Conservation (phyloP, 2,797 vertebrate genomes). For the Eulemur coronatus region DNA sequence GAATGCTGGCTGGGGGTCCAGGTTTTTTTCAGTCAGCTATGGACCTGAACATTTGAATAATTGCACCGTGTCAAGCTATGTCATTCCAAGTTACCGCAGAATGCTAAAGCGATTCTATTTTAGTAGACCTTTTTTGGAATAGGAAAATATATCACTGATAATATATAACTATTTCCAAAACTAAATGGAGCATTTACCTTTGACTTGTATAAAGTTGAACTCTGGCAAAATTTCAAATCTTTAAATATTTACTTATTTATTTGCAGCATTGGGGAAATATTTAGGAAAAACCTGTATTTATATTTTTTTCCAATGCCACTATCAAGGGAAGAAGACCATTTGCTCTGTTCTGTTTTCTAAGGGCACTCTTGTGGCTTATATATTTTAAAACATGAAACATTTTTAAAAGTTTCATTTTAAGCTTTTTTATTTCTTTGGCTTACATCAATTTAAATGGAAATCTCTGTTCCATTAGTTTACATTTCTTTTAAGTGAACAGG, state of each 20-base stretch:
- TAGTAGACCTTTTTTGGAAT: neutral
- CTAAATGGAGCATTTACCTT: neutral
- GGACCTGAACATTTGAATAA: neutral
- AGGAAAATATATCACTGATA: neutral
- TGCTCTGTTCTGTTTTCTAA: neutral
- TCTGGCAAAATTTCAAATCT: neutral
- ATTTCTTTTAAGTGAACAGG: neutral
- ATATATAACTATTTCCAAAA: neutral
- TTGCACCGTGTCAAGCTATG: neutral
- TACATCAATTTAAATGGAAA: constrained; percentile 12
- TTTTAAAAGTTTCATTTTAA: constrained; percentile 35
- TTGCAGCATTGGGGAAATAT: neutral
- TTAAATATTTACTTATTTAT: neutral
- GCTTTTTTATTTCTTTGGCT: constrained; percentile 26
- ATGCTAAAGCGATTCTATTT: neutral
- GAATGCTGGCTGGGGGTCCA: no score
- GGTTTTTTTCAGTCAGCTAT: neutral
- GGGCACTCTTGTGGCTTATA: neutral
- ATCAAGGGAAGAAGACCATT: neutral
- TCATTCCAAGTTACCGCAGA: neutral
- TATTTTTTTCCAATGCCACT: neutral
- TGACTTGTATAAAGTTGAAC: neutral
- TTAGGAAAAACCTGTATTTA: neutral
- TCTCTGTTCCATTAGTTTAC: neutral
- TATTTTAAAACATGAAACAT: constrained; percentile 21